A percentile compares a stretch with the other conserved stretches of the same genome.
Evolutionary conservation across 2,113 vertebrate genomes (phyloP).

Genomic region (Chelonoidis abingdonii): DNA sequence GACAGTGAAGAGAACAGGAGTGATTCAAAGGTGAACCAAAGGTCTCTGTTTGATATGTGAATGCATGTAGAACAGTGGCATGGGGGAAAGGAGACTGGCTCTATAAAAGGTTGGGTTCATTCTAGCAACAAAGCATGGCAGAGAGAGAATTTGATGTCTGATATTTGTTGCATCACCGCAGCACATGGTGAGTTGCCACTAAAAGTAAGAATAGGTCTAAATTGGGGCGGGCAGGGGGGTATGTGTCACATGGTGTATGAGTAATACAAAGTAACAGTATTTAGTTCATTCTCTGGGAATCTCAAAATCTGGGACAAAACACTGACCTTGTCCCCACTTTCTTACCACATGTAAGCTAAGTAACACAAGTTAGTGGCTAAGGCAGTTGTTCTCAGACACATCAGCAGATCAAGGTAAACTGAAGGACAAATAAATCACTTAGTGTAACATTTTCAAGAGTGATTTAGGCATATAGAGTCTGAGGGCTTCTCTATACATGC

Average conservation of each 20-base stretch:
- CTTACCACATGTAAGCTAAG: background rate
- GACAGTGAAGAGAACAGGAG: slow-evolving; percentile 66
- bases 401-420: background rate
- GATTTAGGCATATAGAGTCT: background rate
- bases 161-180: background rate
- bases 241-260: background rate
- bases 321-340: background rate
- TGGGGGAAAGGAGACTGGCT: slow-evolving; percentile 39
- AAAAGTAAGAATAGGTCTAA: background rate
- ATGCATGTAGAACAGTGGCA: background rate
- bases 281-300: background rate
- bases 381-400: background rate
- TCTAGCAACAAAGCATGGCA: background rate
- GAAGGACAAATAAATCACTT: background rate
- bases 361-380: background rate
- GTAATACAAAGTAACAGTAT: background rate
- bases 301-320: background rate
- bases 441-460: background rate
- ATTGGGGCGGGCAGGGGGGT: background rate
- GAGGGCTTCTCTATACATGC: background rate
- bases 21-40: slow-evolving; percentile 74
- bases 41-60: slow-evolving; percentile 59
- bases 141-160: background rate
- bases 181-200: background rate
- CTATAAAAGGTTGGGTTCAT: background rate